A percentile compares a stretch with the other conserved stretches of the same genome.
phyloP scores from a whole-genome alignment of 2,888 invertebrate genomes.

The Limnephilus lunatus region DNA sequence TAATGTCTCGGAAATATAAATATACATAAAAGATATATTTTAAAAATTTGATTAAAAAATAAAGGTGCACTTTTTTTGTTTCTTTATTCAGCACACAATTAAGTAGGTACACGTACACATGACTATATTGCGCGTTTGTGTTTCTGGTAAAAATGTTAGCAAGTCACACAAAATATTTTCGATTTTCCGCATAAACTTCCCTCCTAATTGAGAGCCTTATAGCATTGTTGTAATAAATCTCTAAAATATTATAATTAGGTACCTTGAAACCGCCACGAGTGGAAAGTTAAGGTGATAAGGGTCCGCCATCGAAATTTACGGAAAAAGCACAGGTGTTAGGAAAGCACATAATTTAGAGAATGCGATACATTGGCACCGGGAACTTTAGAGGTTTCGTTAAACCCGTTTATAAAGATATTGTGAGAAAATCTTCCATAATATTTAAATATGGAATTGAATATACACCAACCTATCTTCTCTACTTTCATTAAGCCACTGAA shows the following conservation, averaged over 20 bases:
- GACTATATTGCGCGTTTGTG: no score
- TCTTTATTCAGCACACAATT: no score
- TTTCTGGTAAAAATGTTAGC: no score
- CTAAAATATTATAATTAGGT: background rate
- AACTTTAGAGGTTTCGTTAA: background rate
- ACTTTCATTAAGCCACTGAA: no score
- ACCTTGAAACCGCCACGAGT: background rate
- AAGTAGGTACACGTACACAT: no score
- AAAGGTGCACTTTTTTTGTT: no score
- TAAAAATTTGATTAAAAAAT: no score
- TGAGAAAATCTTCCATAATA: background rate
- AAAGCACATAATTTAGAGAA: background rate
- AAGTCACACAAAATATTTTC: background rate
- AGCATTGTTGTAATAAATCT: background rate
- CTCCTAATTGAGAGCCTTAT: background rate
- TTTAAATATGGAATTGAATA: background rate
- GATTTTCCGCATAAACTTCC: background rate
- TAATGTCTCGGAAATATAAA: no score
- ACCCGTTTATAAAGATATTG: background rate
- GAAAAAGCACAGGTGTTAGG: constrained; percentile 1
- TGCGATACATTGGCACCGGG: background rate
- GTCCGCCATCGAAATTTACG: constrained; percentile 9
- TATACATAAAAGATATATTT: no score
- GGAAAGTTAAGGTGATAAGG: constrained; percentile 15
- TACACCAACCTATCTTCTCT: no score